A percentile compares a stretch with the other conserved stretches of the same genome.
These are phyloP conservation scores for Ochropleura plecta DNA, from an alignment of 2,888 invertebrate genomes.

Conservation along the genomic window DNA sequence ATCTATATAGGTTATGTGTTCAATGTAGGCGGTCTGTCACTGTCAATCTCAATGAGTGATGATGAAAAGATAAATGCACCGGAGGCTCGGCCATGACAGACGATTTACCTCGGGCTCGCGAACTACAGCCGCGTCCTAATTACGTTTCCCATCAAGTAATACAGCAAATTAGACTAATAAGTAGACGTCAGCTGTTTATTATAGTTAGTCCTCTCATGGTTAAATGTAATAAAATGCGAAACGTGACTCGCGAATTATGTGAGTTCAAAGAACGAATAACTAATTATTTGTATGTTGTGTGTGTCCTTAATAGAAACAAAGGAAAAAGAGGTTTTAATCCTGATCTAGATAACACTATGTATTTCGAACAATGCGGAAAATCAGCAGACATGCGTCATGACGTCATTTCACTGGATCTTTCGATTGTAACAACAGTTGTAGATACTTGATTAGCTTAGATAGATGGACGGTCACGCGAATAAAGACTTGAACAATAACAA, in stretches of 20 bases:
- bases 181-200: conserved; percentile 17
- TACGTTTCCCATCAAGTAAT: conserved; percentile 29
- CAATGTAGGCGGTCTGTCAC: conserved; percentile 38
- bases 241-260: conserved; percentile 27
- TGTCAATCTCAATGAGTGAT: conserved; percentile 53
- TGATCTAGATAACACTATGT: conserved; percentile 15
- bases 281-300: conserved; percentile 13
- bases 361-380: conserved; percentile 25
- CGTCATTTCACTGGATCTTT: conserved; percentile 39
- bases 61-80: conserved; percentile 47
- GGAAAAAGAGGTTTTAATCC: conserved; percentile 8
- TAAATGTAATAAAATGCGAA: conserved; percentile 47
- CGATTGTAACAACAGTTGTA: conserved; percentile 34
- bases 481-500: conserved; percentile 18
- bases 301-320: conserved; percentile 31
- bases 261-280: conserved; percentile 41
- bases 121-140: conserved; percentile 31
- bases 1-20: conserved; percentile 47
- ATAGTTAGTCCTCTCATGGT: conserved; percentile 37
- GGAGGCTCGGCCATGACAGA: conserved; percentile 35
- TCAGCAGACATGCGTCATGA: conserved; percentile 17
- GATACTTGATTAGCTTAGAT: conserved; percentile 12
- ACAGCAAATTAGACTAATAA: conserved; percentile 27
- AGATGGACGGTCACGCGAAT: conserved; percentile 16
- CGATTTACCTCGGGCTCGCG: conserved; percentile 41